Conservation (phyloP, 2,113 vertebrate genomes). For the human region GRCh38 chr21:43520001-43520500, state of each 20-base stretch:
- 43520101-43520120: no score
- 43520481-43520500: not conserved
- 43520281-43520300: not conserved
- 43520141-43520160: no score
- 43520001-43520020: no score
- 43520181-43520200: no score
- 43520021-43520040: no score
- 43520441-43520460: not conserved
- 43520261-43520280: not conserved
- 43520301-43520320: not conserved
- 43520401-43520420: not conserved
- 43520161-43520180: no score
- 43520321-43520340: not conserved
- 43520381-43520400: not conserved
- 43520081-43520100: no score
- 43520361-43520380: not conserved
- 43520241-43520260: not conserved
- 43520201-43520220: no score
- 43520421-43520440: not conserved
- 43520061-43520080: no score
- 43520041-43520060: no score
- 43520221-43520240: no score
- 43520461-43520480: not conserved
- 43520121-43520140: no score
- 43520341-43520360: not conserved